Conservation (phyloP, 2,888 invertebrate species). For the Dasypogon diadema region DNA sequence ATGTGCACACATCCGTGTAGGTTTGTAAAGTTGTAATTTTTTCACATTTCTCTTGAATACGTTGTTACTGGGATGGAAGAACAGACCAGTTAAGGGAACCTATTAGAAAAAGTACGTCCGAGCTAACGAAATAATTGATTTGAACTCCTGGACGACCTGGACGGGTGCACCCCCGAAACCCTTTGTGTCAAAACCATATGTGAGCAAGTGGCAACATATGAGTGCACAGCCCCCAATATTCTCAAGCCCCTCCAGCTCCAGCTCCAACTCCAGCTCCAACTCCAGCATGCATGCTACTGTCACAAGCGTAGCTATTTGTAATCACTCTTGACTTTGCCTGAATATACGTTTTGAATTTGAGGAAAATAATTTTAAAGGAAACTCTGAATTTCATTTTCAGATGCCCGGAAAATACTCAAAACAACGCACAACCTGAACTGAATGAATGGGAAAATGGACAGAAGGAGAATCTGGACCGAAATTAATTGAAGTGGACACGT, state of each 20-base stretch:
- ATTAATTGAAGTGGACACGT: conserved; percentile 53
- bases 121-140: conserved; percentile 54
- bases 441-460: conserved; percentile 51
- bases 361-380: conserved; percentile 51
- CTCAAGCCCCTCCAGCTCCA: no score
- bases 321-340: conserved; percentile 28
- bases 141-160: conserved; percentile 47
- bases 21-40: conserved; percentile 51
- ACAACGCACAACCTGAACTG: conserved; percentile 41
- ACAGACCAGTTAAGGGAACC: background rate
- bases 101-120: conserved; percentile 40
- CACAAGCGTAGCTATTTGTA: conserved; percentile 26
- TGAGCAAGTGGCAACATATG: conserved; percentile 21
- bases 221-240: no score
- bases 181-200: conserved; percentile 56
- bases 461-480: conserved; percentile 45
- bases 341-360: conserved; percentile 39
- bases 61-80: background rate
- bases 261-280: background rate
- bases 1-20: conserved; percentile 54
- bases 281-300: conserved; percentile 22
- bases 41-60: conserved; percentile 42
- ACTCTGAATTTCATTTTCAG: conserved; percentile 52
- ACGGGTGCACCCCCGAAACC: conserved; percentile 42
- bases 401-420: conserved; percentile 43